Conservation (phyloP, 2,113 vertebrate genomes). For the Athene noctua region DNA sequence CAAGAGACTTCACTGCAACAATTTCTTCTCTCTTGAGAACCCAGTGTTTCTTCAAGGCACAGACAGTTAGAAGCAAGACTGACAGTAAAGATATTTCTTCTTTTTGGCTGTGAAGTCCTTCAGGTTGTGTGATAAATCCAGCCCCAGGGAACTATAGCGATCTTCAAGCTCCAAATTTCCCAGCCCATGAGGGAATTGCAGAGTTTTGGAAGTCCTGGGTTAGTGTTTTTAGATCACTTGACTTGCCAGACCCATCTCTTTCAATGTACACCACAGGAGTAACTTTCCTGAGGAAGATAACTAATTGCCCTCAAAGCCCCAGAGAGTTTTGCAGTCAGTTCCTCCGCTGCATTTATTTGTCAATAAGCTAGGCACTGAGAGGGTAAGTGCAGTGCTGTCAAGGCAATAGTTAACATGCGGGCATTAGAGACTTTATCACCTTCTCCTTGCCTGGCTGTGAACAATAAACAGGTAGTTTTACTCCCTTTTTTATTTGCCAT, state of each 20-base stretch:
- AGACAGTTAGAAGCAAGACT: not conserved
- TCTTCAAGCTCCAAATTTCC: not conserved
- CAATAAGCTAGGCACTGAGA: not conserved
- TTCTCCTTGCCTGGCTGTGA: not conserved
- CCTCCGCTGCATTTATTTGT: not conserved
- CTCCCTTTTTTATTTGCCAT: not conserved
- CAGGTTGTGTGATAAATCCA: not conserved
- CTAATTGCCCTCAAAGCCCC: not conserved
- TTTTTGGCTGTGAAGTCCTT: not conserved
- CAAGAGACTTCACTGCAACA: not conserved
- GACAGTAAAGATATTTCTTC: not conserved
- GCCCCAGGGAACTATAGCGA: not conserved
- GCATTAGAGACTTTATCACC: not conserved
- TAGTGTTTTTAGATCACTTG: not conserved
- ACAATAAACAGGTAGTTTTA: not conserved
- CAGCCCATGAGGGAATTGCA: not conserved
- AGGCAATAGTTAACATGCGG: not conserved
- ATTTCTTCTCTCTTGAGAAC: not conserved
- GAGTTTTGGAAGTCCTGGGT: not conserved
- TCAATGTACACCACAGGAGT: not conserved
- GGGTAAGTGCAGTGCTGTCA: not conserved
- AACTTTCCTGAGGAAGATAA: not conserved
- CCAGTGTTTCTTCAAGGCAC: not conserved
- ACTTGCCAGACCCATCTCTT: not conserved
- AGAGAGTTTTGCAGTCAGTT: not conserved